phyloP scores from a whole-genome alignment of 2,113 vertebrate species.

The Dasyurus viverrinus region DNA sequence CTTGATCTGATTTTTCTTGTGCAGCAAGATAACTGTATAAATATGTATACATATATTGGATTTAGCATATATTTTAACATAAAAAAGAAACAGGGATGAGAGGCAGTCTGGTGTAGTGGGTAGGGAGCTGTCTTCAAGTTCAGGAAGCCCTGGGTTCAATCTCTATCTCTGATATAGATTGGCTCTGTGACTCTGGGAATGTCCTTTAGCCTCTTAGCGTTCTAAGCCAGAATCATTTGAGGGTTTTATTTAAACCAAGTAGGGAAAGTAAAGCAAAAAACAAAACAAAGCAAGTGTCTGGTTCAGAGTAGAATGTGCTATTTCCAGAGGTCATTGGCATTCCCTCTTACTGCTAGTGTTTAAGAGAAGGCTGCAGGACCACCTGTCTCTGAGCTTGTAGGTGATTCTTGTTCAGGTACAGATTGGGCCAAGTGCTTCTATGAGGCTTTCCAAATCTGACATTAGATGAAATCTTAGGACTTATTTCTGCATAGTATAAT shows the following conservation, averaged over 20 bases:
- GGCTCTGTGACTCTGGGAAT: background rate
- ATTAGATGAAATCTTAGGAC: slow-evolving; percentile 58
- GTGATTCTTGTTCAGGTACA: background rate
- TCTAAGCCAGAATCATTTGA: background rate
- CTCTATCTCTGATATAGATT: background rate
- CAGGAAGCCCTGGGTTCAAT: background rate
- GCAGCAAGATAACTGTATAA: too few species aligned
- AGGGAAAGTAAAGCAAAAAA: background rate
- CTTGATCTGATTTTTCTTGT: too few species aligned
- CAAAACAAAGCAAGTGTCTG: background rate
- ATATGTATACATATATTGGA: too few species aligned
- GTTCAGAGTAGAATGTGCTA: background rate
- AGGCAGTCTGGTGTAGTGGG: background rate
- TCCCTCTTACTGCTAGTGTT: background rate
- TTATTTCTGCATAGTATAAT: slow-evolving; percentile 72
- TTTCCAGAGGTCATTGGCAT: background rate
- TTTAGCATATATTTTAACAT: too few species aligned
- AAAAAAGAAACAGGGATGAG: background rate
- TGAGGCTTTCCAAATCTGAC: background rate
- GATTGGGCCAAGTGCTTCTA: background rate
- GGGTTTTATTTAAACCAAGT: background rate
- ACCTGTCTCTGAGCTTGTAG: background rate
- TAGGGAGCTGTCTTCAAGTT: background rate
- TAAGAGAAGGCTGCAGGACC: background rate
- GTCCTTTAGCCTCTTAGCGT: background rate